Conservation (phyloP, 2,888 invertebrate species). For the Melitaea athalia region DNA sequence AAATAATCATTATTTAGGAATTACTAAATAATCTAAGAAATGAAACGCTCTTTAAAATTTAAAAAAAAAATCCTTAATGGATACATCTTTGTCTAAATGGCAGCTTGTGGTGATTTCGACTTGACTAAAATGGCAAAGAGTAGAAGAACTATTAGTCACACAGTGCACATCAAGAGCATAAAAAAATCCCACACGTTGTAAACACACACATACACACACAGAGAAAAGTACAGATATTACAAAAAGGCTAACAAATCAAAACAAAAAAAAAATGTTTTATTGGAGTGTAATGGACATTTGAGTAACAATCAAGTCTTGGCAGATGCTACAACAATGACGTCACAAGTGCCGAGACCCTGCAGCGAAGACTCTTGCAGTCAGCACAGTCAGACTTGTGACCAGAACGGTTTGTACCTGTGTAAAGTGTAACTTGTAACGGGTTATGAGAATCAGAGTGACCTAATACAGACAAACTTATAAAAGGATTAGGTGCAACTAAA, state of each 20-base stretch:
- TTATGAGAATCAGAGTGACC: neutral
- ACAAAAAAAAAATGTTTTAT: neutral
- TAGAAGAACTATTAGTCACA: no score
- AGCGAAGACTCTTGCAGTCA: constrained; percentile 70
- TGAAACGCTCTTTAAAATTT: no score
- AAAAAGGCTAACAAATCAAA: neutral
- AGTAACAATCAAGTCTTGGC: constrained; percentile 50
- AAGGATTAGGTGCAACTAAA: no score
- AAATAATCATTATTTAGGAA: no score
- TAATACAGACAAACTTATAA: no score
- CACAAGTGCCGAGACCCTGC: constrained; percentile 57
- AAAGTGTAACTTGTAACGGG: neutral
- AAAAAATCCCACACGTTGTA: neutral
- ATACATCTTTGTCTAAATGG: no score
- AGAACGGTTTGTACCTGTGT: constrained; percentile 65
- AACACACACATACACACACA: neutral
- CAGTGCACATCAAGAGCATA: neutral
- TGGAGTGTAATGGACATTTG: constrained; percentile 8
- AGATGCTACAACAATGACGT: constrained; percentile 59
- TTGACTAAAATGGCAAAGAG: no score
- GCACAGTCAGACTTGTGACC: constrained; percentile 67
- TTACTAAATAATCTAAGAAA: no score
- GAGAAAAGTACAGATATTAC: neutral
- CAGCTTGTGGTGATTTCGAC: no score
- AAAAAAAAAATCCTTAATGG: no score